A percentile compares a stretch with the other conserved stretches of the same genome.
phyloP scores from a whole-genome alignment of 2,888 invertebrate species.

The Panorpa germanica region DNA sequence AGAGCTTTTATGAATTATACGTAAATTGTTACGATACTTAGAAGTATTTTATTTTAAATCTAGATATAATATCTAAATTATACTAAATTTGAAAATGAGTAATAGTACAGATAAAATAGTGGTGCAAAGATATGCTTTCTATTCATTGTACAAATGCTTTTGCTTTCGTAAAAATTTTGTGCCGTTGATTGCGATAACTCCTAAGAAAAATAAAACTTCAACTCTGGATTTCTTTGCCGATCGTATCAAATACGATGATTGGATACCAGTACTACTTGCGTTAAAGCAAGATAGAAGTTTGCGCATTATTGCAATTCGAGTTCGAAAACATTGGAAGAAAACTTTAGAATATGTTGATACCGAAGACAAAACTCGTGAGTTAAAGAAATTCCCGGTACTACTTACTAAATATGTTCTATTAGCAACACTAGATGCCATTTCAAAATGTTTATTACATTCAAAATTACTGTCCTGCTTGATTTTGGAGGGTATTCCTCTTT shows the following conservation, averaged over 20 bases:
- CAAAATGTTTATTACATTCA: constrained; percentile 42
- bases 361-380: constrained; percentile 39
- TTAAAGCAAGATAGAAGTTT: constrained; percentile 50
- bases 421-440: constrained; percentile 41
- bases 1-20: too few species aligned
- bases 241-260: constrained; percentile 54
- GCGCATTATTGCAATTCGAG: constrained; percentile 44
- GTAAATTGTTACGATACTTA: too few species aligned
- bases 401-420: constrained; percentile 51
- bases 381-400: constrained; percentile 40
- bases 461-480: constrained; percentile 38
- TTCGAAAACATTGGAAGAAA: constrained; percentile 24
- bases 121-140: too few species aligned
- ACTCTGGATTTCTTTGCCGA: constrained; percentile 53
- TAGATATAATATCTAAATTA: too few species aligned
- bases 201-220: constrained; percentile 25
- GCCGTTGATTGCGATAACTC: constrained; percentile 19
- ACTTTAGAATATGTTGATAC: constrained; percentile 26
- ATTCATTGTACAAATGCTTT: too few species aligned
- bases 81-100: too few species aligned
- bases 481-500: constrained; percentile 53
- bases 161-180: too few species aligned
- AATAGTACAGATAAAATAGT: too few species aligned
- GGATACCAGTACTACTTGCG: constrained; percentile 55
- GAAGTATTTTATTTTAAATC: too few species aligned